Evolutionary conservation across 2,888 invertebrate genomes (phyloP).

Genomic region (Acrocera orbiculus): DNA sequence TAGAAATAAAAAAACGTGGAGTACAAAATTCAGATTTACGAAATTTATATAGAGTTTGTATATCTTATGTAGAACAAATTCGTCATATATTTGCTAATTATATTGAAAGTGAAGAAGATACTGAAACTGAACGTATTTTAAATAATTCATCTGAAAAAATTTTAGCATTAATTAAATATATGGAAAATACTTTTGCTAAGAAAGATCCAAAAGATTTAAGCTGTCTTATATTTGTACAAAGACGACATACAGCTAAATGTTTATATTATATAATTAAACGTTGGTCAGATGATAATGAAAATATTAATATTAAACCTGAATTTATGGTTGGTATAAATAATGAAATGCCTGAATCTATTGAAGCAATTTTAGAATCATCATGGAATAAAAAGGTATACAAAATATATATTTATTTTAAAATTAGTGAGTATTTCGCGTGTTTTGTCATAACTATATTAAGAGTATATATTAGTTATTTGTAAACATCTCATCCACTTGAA

Average conservation of each 20-base stretch:
- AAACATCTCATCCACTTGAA: too few species aligned
- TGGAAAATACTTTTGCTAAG: constrained; percentile 38
- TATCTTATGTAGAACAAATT: constrained; percentile 28
- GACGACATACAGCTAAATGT: constrained; percentile 55
- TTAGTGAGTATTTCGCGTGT: too few species aligned
- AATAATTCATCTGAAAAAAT: constrained; percentile 49
- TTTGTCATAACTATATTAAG: too few species aligned
- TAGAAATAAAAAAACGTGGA: constrained; percentile 41
- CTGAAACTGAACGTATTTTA: constrained; percentile 26
- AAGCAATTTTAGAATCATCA: constrained; percentile 19
- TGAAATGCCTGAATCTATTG: constrained; percentile 16
- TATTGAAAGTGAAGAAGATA: constrained; percentile 23
- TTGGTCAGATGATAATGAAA: constrained; percentile 31
- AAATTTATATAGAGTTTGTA: constrained; percentile 18
- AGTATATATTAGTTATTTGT: too few species aligned
- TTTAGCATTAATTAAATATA: constrained; percentile 38
- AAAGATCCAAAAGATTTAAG: constrained; percentile 22
- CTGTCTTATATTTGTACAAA: constrained; percentile 25
- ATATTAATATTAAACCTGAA: constrained; percentile 43
- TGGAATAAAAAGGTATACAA: constrained; percentile 21
- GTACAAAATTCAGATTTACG: constrained; percentile 31
- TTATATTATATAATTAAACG: constrained; percentile 47
- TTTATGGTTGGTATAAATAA: constrained; percentile 46
- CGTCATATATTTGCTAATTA: constrained; percentile 35
- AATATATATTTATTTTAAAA: too few species aligned